Percentiles rank a stretch among this genome's conserved stretches.
Conservation (phyloP, 1,140 invertebrate genomes). For the Anoplophora glabripennis region DNA sequence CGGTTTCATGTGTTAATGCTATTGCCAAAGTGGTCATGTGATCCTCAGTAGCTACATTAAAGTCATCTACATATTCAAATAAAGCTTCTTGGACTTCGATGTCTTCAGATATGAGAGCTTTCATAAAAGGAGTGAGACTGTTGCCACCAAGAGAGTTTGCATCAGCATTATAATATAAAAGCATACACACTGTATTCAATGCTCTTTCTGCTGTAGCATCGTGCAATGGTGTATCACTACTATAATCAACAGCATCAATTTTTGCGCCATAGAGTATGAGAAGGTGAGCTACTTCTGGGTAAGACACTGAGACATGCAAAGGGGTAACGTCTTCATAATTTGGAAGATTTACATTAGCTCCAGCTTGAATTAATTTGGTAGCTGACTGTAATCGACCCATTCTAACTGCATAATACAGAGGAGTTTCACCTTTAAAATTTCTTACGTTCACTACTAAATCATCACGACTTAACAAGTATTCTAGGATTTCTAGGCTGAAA, state of each 20-base stretch:
- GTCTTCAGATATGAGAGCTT: conserved; percentile 11
- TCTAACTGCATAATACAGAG: conserved; percentile 21
- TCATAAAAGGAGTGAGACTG: conserved; percentile 27
- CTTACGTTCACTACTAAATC: conserved; percentile 13
- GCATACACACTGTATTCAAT: conserved; percentile 29
- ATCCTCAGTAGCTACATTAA: conserved; percentile 14
- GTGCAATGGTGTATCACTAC: conserved; percentile 24
- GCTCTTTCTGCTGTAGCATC: conserved; percentile 14
- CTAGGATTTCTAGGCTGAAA: conserved; percentile 21
- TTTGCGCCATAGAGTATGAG: conserved; percentile 25
- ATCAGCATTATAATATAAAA: conserved; percentile 32
- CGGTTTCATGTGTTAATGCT: conserved; percentile 13
- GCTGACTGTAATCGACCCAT: conserved; percentile 2
- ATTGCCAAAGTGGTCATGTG: conserved; percentile 14
- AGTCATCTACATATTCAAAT: conserved; percentile 28
- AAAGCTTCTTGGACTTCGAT: conserved; percentile 16
- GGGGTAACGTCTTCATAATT: conserved; percentile 24
- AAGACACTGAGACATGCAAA: conserved; percentile 16
- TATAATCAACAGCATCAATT: conserved; percentile 23
- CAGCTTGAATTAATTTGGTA: conserved; percentile 15
- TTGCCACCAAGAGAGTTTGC: conserved; percentile 17
- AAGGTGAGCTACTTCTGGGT: conserved; percentile 20
- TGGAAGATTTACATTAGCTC: conserved; percentile 21
- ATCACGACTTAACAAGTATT: conserved; percentile 19
- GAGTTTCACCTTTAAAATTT: conserved; percentile 23